A percentile compares a stretch with the other conserved stretches of the same genome.
phyloP scores from a whole-genome alignment of 2,113 vertebrate genomes.

The Petroica traversi region DNA sequence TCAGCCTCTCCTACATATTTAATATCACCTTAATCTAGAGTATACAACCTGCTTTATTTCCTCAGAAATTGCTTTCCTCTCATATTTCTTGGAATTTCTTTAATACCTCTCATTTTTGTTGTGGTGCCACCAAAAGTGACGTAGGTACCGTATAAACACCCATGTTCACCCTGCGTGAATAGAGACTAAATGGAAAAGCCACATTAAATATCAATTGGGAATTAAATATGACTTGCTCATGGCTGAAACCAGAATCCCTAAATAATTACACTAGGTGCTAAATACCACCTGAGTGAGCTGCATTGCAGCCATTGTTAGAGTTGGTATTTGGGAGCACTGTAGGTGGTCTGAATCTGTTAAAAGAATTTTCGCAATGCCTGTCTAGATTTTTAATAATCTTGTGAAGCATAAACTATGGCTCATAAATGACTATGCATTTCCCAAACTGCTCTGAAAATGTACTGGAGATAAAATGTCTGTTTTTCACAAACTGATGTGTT shows the following conservation, averaged over 20 bases:
- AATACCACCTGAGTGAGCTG: background rate
- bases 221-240: background rate
- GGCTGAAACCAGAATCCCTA: background rate
- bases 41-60: background rate
- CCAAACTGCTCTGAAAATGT: constrained; percentile 5
- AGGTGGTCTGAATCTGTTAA: background rate
- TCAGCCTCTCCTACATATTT: background rate
- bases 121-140: background rate
- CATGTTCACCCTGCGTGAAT: background rate
- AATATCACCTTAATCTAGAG: background rate
- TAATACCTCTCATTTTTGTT: background rate
- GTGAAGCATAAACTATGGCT: background rate
- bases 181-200: background rate
- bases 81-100: background rate
- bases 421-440: constrained; percentile 20
- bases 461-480: background rate
- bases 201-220: background rate
- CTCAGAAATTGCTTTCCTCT: background rate
- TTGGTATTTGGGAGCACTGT: background rate
- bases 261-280: background rate
- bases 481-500: constrained; percentile 47
- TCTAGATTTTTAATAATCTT: background rate
- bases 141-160: background rate
- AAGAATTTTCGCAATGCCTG: background rate
- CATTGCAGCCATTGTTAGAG: background rate